These are phyloP conservation scores for Toxostoma redivivum DNA, from an alignment of 2,113 vertebrate species.

Conservation along the genomic window DNA sequence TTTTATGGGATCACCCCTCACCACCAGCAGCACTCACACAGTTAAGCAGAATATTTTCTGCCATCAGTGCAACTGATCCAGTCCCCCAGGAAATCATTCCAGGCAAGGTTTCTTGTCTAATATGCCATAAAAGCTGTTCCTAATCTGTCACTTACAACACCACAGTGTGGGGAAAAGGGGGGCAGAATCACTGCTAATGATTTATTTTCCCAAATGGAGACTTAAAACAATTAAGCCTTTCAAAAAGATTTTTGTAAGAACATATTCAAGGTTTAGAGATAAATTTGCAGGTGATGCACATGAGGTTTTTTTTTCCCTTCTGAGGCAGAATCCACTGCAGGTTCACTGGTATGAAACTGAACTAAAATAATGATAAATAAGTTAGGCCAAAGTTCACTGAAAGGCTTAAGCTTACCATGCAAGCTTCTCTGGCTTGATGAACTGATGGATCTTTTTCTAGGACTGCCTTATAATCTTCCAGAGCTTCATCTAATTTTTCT, in stretches of 20 bases:
- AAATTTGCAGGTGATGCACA: not conserved
- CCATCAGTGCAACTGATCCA: slow-evolving; percentile 13
- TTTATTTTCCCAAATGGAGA: not conserved
- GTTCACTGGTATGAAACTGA: not conserved
- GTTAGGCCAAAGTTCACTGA: not conserved
- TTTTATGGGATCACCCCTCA: not conserved
- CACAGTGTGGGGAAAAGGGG: not conserved
- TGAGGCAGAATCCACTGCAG: not conserved
- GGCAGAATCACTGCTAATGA: not conserved
- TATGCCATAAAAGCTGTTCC: slow-evolving; percentile 22
- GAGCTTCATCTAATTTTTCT: slow-evolving; percentile 92
- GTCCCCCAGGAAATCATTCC: slow-evolving; percentile 35
- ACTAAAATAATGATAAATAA: not conserved
- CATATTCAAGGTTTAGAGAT: not conserved
- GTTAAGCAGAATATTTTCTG: not conserved
- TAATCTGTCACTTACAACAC: slow-evolving; percentile 25
- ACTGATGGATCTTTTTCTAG: slow-evolving; percentile 85
- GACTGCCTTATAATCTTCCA: slow-evolving; percentile 89
- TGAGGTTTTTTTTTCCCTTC: not conserved
- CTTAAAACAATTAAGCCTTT: not conserved
- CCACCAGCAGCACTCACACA: not conserved
- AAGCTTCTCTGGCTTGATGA: slow-evolving; percentile 84
- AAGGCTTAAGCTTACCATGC: slow-evolving; percentile 80
- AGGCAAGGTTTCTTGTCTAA: slow-evolving; percentile 39
- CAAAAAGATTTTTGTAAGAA: not conserved